Evolutionary conservation across 2,888 invertebrate species (phyloP).

Genomic region (Margaritifera margaritifera): DNA sequence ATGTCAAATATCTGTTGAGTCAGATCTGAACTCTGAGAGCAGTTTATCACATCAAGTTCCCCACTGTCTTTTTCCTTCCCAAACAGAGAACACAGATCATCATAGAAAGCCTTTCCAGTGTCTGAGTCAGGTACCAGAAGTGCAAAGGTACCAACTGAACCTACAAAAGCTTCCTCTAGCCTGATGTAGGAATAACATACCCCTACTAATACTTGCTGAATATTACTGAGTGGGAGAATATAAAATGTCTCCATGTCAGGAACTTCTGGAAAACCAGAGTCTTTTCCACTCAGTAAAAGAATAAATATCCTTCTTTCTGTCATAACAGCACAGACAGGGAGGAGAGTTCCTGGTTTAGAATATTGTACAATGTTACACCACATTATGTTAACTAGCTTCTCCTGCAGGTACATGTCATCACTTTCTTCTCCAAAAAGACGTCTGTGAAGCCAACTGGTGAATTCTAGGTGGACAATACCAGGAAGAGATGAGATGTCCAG

Average conservation of each 20-base stretch:
- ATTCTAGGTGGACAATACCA: constrained; percentile 33
- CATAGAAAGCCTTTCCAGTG: constrained; percentile 59
- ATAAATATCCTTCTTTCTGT: constrained; percentile 59
- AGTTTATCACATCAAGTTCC: constrained; percentile 46
- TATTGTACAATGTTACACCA: constrained; percentile 66
- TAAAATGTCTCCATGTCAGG: constrained; percentile 63
- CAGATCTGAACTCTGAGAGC: constrained; percentile 50
- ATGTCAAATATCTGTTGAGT: constrained; percentile 47
- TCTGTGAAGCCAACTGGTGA: constrained; percentile 51
- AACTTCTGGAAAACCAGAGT: constrained; percentile 49
- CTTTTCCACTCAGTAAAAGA: constrained; percentile 44
- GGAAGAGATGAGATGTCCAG: constrained; percentile 45
- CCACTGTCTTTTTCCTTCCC: constrained; percentile 27
- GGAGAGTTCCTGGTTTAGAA: constrained; percentile 41
- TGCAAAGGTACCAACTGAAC: constrained; percentile 63
- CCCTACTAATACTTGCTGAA: constrained; percentile 67
- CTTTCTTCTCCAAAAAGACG: constrained; percentile 44
- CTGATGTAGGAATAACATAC: constrained; percentile 61
- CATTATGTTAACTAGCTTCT: constrained; percentile 53
- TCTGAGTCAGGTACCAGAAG: constrained; percentile 56
- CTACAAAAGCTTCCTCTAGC: constrained; percentile 68
- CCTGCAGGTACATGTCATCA: constrained; percentile 18
- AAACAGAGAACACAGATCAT: constrained; percentile 41
- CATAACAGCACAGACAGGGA: constrained; percentile 62
- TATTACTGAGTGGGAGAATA: constrained; percentile 64